Evolutionary conservation across 2,113 vertebrate species (phyloP), one percentile per base, ranked within the genome.

Genomic region (Sarotherodon lohbergeri): DNA sequence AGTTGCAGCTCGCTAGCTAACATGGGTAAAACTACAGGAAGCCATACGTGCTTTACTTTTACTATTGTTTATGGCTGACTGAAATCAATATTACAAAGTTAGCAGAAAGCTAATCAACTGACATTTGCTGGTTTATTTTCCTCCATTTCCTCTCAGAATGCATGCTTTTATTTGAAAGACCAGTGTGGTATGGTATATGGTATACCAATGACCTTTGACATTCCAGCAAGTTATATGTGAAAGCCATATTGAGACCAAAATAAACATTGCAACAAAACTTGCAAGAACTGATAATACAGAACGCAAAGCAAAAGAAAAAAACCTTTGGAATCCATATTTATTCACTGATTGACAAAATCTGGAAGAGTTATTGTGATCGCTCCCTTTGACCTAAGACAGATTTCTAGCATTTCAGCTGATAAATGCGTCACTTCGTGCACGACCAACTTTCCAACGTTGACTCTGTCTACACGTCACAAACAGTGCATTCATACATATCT

Each of bases 341-440:
- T 63, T 16, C 1, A 0, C 59, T 73, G 41, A 10, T 48, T 5
- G 2, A 29, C 24, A 17, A 76, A 76, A 4, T 17, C 41, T 29
- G 41, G 41, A 48, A 48, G 41, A 48, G 8, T 76, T 48, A 2
- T 10, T 46, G 0, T 27, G 1, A 71, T 71, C 14, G 0, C 0
- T 2, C 14, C 3, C 1, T 46, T 17, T 46, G 22, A 48, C 71
- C 41, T 43, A 0, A 73, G 22, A 73, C 68, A 73, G 22, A 46
- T 73, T 48, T 73, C 68, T 17, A 6, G 0, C 41, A 17, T 27
- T 73, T 73, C 41, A 17, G 22, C 41, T 46, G 39, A 22, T 46
- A 17, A 71, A 71, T 43, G 39, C 1, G 3, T 14, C 13, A 1
- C n/a, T 46, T 1, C 5, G 5, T 4, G 66, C n/a, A 16, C n/a